phyloP scores from a whole-genome alignment of 2,888 invertebrate species.

The Empis livida region DNA sequence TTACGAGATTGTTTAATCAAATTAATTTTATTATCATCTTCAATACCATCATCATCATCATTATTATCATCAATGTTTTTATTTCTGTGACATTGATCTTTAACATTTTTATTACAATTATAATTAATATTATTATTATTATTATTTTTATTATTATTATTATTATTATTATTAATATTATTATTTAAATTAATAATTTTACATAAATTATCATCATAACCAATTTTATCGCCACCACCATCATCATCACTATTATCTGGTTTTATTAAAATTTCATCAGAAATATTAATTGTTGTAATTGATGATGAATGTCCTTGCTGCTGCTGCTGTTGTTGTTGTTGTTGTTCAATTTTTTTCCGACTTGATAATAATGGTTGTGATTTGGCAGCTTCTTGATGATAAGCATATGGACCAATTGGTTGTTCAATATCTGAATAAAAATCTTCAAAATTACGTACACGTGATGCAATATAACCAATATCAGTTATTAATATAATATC shows the following conservation, averaged over 20 bases:
- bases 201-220: too few relatives aligned
- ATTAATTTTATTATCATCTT: too few relatives aligned
- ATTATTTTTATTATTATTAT: too few relatives aligned
- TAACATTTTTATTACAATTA: neutral
- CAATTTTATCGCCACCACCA: too few relatives aligned
- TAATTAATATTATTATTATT: too few relatives aligned
- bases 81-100: too few relatives aligned
- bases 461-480: slow-evolving; percentile 33
- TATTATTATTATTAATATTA: too few relatives aligned
- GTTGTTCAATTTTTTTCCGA: slow-evolving; percentile 15
- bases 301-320: neutral
- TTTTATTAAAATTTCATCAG: too few relatives aligned
- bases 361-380: slow-evolving; percentile 17
- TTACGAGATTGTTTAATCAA: too few relatives aligned
- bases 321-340: slow-evolving; percentile 18
- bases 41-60: neutral
- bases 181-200: too few relatives aligned
- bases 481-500: slow-evolving; percentile 33
- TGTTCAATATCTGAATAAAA: slow-evolving; percentile 26
- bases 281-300: neutral
- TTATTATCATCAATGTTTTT: neutral
- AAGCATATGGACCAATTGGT: neutral
- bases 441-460: slow-evolving; percentile 29
- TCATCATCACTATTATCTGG: too few relatives aligned
- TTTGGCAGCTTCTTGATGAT: neutral